Base-by-base conservation (phyloP, 2,888 invertebrate species). In the Archips xylosteana region DNA sequence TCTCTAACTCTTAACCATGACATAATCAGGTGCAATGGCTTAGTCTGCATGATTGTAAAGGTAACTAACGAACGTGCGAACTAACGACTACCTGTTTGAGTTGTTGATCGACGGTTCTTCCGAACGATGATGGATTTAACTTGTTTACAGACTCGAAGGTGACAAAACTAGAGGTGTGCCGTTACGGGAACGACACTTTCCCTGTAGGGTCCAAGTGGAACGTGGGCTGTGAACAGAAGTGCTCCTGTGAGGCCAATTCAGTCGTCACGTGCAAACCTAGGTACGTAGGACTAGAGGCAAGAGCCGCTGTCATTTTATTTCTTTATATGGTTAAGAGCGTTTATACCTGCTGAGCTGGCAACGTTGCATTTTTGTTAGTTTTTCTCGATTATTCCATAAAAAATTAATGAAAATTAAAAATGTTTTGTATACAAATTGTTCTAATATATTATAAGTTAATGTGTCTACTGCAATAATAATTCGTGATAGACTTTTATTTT, bases 161-260 rank as follows among this genome's bases (percentile, higher is more conserved):
- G 23, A 75, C 81, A 0, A 87, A 87, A 70, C 57, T 86, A 60
- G 92, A 92, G 72, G 80, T 87, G 9, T 94, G 97, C 83, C 86
- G 94, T 2, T 96, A 96, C 79, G 96, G 96, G 13, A 97, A 97
- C 81, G 95, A 96, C 75, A 96, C 97, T 0, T 96, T 97, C 80
- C 92, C 96, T 64, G 95, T 96, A 62, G 97, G 97, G 4, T 96
- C 96, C 78, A 96, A 95, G 23, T 96, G 98, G 89, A 95, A 97
- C 83, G 96, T 97, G 76, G 97, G 96, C n/a, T 98, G 98, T 83
- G 96, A 96, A 69, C 96, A 96, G 83, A 95, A 96, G 51, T 98
- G 98, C 84, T 92, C 95, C 59, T 98, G 98, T 82, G 96, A 96
- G 77, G 95, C 95, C 9, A 96, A 95, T 68, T 97, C 97, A 42